These are phyloP conservation scores for Scaptomyza tumidula DNA, from an alignment of 2,888 invertebrate species.

Conservation along the genomic window DNA sequence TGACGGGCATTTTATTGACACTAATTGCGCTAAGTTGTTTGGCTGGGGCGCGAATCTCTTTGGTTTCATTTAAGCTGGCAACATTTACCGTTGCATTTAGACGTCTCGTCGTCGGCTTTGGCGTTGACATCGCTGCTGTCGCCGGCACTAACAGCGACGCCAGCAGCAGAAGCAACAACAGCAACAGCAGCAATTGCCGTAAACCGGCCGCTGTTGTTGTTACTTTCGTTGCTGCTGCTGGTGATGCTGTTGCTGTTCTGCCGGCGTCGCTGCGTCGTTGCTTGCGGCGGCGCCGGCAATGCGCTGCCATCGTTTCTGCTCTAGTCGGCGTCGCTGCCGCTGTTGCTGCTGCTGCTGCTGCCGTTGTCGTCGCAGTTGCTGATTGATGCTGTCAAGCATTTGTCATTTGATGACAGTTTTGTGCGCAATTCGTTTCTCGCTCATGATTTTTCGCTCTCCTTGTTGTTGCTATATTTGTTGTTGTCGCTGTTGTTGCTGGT, in stretches of 20 bases:
- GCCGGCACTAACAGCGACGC: constrained; percentile 29
- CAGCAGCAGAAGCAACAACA: constrained; percentile 33
- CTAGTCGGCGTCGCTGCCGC: constrained; percentile 33
- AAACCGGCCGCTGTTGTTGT: constrained; percentile 16
- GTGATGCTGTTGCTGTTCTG: constrained; percentile 52
- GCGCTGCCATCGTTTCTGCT: constrained; percentile 58
- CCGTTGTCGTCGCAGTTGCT: constrained; percentile 54
- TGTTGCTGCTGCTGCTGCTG: constrained; percentile 54
- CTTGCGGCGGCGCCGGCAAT: constrained; percentile 64
- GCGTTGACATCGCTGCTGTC: constrained; percentile 38
- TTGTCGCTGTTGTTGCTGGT: constrained; percentile 16
- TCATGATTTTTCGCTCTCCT: constrained; percentile 74
- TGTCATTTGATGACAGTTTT: constrained; percentile 84
- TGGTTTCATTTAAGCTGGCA: constrained; percentile 41
- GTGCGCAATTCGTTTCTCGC: constrained; percentile 82
- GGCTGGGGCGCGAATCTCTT: constrained; percentile 39
- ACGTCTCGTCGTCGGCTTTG: constrained; percentile 24
- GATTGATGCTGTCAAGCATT: constrained; percentile 83
- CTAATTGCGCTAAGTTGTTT: constrained; percentile 54
- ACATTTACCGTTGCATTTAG: constrained; percentile 35
- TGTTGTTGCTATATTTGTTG: constrained; percentile 31
- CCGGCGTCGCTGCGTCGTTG: constrained; percentile 58
- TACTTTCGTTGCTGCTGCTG: constrained; percentile 37
- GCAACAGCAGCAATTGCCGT: constrained; percentile 43
- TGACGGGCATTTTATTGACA: constrained; percentile 46